Base-by-base conservation (phyloP, 2,797 vertebrate genomes). In the Sebastes melanostomus region DNA sequence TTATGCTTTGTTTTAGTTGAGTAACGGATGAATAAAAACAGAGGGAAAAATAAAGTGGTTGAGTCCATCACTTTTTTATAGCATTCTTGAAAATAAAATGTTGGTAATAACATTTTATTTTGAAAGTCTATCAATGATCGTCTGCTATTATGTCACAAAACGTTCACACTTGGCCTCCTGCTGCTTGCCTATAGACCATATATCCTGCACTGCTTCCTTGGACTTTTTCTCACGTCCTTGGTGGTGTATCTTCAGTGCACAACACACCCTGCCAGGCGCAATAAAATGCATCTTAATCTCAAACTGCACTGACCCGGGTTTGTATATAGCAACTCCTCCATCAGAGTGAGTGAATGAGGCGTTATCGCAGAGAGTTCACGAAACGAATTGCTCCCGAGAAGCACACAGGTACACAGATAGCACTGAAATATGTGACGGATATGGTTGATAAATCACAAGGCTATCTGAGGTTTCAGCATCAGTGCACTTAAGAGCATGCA, bases 271-370 rank as follows among this genome's bases (percentile, higher is more conserved):
- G 24, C 66, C 29, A n/a, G 61, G 46, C 7, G 58, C 63, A 67
- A 77, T 75, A 77, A 85, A 86, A 83, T 76, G 11, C 25, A 65
- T 90, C 86, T 85, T 77, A 78, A 81, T 86, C 85, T 81, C 69
- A 75, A 82, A 83, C 75, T 38, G 80, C 52, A 5, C 54, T 60
- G 58, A 72, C 77, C 62, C 7, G 36, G 32, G 77, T 82, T 76
- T 85, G 61, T 62, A 32, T 68, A 38, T 7, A 30, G 70, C 58
- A 24, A 32, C 81, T 87, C 78, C 66, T 91, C 82, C 62, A 74
- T 89, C 83, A 86, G 67, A 63, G 69, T 72, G 78, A 85, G 71
- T 52, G 88, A 86, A 77, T 34, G 66, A 71, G 72, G 77, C 24
- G 38, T 77, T 82, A 83, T 90, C 81, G 4, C 46, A 2, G 71